phyloP scores from a whole-genome alignment of 2,888 invertebrate genomes.

The Mongoloraphidia duomilia region DNA sequence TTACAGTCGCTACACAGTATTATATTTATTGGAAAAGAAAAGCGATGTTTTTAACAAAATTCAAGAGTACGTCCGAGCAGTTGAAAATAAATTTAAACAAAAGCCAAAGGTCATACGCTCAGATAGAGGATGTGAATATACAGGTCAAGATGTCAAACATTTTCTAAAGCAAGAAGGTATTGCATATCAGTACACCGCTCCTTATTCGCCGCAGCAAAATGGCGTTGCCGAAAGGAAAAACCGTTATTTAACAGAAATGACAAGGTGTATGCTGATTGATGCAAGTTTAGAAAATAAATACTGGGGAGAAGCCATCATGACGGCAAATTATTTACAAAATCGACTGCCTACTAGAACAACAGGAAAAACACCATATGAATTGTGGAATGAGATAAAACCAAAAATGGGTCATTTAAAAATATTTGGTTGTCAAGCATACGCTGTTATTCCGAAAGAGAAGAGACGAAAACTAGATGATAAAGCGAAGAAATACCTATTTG shows the following conservation, averaged over 20 bases:
- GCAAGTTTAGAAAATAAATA: not conserved
- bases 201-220: constrained; percentile 3
- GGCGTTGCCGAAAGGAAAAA: constrained; percentile 6
- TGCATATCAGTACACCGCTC: not conserved
- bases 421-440: too few species aligned
- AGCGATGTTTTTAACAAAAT: constrained; percentile 1
- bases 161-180: constrained; percentile 1
- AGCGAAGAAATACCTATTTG: too few species aligned
- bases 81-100: not conserved
- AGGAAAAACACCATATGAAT: too few species aligned
- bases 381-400: too few species aligned
- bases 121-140: constrained; percentile 3
- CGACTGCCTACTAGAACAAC: too few species aligned
- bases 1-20: not conserved
- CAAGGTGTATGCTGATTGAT: too few species aligned
- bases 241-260: not conserved
- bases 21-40: not conserved
- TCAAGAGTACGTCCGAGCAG: not conserved
- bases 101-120: constrained; percentile 1
- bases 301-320: not conserved
- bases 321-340: too few species aligned
- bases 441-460: too few species aligned
- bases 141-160: not conserved
- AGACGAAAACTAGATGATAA: too few species aligned
- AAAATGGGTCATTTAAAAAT: too few species aligned